phyloP scores from a whole-genome alignment of 1,140 invertebrate genomes.

The Drosophila prosaltans region DNA sequence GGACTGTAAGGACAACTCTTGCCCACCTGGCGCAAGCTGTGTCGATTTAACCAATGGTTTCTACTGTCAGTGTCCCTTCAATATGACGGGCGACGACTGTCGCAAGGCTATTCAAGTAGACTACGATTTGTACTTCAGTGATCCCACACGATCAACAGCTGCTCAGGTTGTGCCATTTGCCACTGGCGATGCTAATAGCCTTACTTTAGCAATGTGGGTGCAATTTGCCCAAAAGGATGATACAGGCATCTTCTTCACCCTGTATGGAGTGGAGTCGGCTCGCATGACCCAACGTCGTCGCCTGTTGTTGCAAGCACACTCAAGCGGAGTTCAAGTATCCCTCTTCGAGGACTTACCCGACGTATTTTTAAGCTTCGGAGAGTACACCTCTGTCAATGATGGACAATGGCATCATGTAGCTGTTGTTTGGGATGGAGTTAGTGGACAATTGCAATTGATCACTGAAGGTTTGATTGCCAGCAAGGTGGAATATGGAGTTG shows the following conservation, averaged over 20 bases:
- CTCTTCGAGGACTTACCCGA: slow-evolving; percentile 94
- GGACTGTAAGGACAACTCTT: slow-evolving; percentile 96
- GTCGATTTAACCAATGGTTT: slow-evolving; percentile 96
- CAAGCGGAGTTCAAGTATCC: slow-evolving; percentile 94
- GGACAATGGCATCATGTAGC: slow-evolving; percentile 98
- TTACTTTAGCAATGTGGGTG: slow-evolving; percentile 98
- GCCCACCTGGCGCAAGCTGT: slow-evolving; percentile 96
- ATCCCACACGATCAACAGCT: slow-evolving; percentile 93
- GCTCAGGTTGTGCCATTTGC: slow-evolving; percentile 95
- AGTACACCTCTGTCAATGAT: slow-evolving; percentile 96
- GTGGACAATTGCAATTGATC: slow-evolving; percentile 92
- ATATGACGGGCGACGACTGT: slow-evolving; percentile 97
- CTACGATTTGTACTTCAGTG: slow-evolving; percentile 97
- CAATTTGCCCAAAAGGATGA: slow-evolving; percentile 95
- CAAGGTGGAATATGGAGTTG: slow-evolving; percentile 93
- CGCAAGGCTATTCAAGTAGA: slow-evolving; percentile 98
- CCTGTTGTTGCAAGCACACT: slow-evolving; percentile 94
- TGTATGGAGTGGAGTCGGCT: slow-evolving; percentile 93
- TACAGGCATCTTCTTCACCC: slow-evolving; percentile 95
- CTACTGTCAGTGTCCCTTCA: slow-evolving; percentile 98
- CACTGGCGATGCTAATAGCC: slow-evolving; percentile 88
- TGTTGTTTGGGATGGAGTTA: slow-evolving; percentile 95
- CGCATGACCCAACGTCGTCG: slow-evolving; percentile 91
- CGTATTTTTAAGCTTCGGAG: slow-evolving; percentile 94
- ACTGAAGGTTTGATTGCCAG: slow-evolving; percentile 97